These are phyloP conservation scores for Cydia splendana DNA, from an alignment of 1,140 invertebrate genomes.

Conservation along the genomic window DNA sequence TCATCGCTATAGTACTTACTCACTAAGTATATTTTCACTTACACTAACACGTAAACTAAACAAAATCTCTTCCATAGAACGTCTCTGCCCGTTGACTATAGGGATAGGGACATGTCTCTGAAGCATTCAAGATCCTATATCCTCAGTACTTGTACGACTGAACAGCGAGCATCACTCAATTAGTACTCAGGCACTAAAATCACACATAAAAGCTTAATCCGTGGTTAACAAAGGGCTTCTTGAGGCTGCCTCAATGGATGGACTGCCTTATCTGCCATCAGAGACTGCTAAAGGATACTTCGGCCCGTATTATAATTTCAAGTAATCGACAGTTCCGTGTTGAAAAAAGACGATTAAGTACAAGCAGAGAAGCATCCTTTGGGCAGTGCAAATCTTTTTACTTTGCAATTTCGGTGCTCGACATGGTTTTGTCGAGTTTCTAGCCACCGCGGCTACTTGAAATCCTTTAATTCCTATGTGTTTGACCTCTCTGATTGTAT, in stretches of 20 bases:
- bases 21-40: no score
- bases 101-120: not conserved
- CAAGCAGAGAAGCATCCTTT: not conserved
- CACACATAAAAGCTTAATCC: constrained; percentile 57
- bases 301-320: constrained; percentile 25
- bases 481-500: not conserved
- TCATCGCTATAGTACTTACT: no score
- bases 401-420: not conserved
- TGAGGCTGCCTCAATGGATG: constrained; percentile 18
- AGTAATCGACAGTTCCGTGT: constrained; percentile 21
- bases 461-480: not conserved
- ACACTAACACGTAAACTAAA: no score
- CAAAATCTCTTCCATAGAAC: not conserved
- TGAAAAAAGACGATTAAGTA: constrained; percentile 1
- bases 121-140: not conserved
- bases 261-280: constrained; percentile 28
- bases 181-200: constrained; percentile 49
- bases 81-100: not conserved
- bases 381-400: not conserved
- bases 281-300: constrained; percentile 26
- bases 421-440: not conserved
- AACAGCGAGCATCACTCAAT: constrained; percentile 39
- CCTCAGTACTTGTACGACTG: not conserved
- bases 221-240: constrained; percentile 32
- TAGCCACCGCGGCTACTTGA: not conserved